Evolutionary conservation across 1,140 invertebrate species (phyloP).

Genomic region (Drosophila guanche): DNA sequence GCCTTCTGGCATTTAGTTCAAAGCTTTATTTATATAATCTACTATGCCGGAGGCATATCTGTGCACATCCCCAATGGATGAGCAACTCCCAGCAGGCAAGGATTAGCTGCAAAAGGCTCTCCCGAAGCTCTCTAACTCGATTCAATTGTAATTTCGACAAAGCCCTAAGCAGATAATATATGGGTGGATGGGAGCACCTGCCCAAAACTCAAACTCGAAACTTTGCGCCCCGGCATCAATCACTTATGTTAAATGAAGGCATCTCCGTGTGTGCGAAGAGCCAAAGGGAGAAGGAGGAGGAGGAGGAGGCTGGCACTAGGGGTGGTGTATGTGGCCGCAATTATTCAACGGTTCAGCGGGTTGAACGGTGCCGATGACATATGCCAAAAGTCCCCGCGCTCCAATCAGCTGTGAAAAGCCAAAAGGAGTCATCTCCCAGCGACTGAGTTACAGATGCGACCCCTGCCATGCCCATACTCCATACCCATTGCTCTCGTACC

Average conservation of each 20-base stretch:
- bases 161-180: no score
- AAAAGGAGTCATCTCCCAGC: no score
- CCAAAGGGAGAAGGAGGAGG: background rate
- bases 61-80: no score
- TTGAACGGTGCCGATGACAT: constrained; percentile 35
- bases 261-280: constrained; percentile 10
- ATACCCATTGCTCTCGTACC: background rate
- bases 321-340: constrained; percentile 18
- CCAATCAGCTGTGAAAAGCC: constrained; percentile 24
- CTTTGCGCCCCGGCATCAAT: constrained; percentile 57
- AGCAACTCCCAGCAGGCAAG: no score
- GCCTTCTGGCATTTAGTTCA: no score
- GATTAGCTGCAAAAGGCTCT: no score
- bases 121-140: no score
- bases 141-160: no score
- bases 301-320: background rate
- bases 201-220: constrained; percentile 17
- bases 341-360: constrained; percentile 34
- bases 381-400: constrained; percentile 24
- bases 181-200: background rate
- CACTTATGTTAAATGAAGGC: constrained; percentile 64
- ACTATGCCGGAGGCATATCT: no score
- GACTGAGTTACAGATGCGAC: constrained; percentile 1
- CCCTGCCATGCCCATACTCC: constrained; percentile 13
- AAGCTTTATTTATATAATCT: no score